Evolutionary conservation across 1,140 invertebrate species (phyloP), one percentile per base, ranked within the genome.

Genomic region (Hirudo medicinalis): DNA sequence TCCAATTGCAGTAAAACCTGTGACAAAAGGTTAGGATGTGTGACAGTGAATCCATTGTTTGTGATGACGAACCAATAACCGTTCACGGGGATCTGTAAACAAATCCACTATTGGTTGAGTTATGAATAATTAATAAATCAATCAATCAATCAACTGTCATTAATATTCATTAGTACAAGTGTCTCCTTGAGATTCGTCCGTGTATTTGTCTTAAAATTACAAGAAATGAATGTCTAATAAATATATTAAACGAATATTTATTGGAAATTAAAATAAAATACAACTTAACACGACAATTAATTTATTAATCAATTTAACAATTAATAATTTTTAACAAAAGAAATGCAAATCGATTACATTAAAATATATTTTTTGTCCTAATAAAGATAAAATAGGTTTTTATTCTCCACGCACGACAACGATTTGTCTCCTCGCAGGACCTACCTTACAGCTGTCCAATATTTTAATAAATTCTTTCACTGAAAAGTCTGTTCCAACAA

Each of bases 21-120:
- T 73, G 94, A 92, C 76, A 92, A 86, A 76, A 96, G 86, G 82
- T 97, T 92, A n/a, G 95, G 95, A 87, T 99, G 95, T 82, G 92
- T 96, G 66, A 99, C 84, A 74, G 97, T 87, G 81, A 96, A 91
- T 67, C 95, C 95, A 85, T 98, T 98, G 80, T 97, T 96, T 82
- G 93, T 92, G 76, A 96, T 89, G 80, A 93, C 89, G 84, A 97
- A 97, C 17, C 92, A 91, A 84, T 96, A 97, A 60, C 91, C 94
- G 85, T 97, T 95, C 55, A 91, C 91, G 73, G 94, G 94, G 75
- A 97, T 85, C 91, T 94, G 83, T 13, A 11, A 25, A 32, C 29
- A 25, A 20, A 8, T 63, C n/a, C n/a, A n/a, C n/a, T 4, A 13
- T 19, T 27, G 8, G 15, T 2, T 43, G 22, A 36, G 11, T 49